phyloP scores from a whole-genome alignment of 2,113 vertebrate species.

The Ophthalmolycus amberensis region DNA sequence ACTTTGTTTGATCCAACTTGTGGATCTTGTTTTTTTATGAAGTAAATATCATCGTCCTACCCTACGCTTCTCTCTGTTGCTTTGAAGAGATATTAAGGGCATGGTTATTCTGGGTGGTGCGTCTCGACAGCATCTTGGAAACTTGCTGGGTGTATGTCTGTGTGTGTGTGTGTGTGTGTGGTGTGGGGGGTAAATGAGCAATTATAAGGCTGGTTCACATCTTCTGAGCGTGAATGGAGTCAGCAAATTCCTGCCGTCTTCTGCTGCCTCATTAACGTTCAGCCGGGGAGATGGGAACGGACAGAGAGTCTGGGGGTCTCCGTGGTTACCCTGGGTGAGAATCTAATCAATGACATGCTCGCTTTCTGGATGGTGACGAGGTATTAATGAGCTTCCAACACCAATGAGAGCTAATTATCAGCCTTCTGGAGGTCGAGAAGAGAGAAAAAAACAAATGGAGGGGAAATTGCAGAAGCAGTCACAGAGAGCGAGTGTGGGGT shows the following conservation, averaged over 20 bases:
- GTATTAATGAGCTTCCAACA: conserved; percentile 77
- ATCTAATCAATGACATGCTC: conserved; percentile 71
- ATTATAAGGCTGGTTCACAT: conserved; percentile 71
- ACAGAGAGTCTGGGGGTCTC: conserved; percentile 42
- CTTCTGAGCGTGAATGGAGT: conserved; percentile 63
- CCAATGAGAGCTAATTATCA: conserved; percentile 76
- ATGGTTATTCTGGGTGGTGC: conserved; percentile 38
- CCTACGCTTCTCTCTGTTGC: conserved; percentile 21
- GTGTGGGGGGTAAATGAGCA: conserved; percentile 65
- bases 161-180: conserved; percentile 1
- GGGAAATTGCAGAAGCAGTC: not conserved
- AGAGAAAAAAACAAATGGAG: conserved; percentile 34
- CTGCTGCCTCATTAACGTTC: conserved; percentile 72
- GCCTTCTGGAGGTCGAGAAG: conserved; percentile 38
- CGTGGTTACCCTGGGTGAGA: conserved; percentile 59
- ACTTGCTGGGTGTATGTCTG: conserved; percentile 37
- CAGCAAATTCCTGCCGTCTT: conserved; percentile 67
- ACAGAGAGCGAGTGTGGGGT: conserved; percentile 2
- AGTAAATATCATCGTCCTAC: conserved; percentile 51
- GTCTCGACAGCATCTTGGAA: conserved; percentile 60
- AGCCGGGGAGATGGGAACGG: conserved; percentile 59
- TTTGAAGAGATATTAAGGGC: conserved; percentile 59
- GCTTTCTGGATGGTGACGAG: conserved; percentile 64
- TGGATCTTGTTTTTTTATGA: conserved; percentile 32
- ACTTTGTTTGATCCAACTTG: conserved; percentile 53